Percentiles rank a stretch among this genome's conserved stretches.
Conservation (phyloP, 2,113 vertebrate genomes). For the Sardina pilchardus region DNA sequence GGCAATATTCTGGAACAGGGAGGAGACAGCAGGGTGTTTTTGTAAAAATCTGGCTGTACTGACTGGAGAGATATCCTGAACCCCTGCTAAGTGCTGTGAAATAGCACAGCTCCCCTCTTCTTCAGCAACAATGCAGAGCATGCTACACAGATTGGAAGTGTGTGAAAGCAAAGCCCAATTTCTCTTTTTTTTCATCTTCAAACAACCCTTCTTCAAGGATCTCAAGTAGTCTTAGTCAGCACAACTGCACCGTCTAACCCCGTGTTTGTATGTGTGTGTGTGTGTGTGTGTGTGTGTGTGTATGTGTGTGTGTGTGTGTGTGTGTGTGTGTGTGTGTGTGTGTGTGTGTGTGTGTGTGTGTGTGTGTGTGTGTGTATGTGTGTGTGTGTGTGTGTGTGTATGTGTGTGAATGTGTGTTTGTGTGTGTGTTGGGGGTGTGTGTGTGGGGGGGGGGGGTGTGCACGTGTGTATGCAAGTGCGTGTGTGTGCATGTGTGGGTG, state of each 20-base stretch:
- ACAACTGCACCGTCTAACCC: not conserved
- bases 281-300: not conserved
- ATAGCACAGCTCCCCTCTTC: not conserved
- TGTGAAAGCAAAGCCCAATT: not conserved
- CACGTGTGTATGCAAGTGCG: no score
- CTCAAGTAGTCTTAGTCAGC: constrained; percentile 9
- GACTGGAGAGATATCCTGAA: not conserved
- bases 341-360: not conserved
- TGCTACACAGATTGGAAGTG: not conserved
- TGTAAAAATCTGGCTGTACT: not conserved
- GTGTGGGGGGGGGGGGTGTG: no score
- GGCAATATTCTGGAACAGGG: not conserved
- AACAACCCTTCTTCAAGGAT: not conserved
- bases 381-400: not conserved
- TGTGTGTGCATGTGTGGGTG: not conserved
- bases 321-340: not conserved
- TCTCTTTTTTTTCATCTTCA: not conserved
- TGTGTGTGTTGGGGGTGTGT: not conserved
- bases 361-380: not conserved
- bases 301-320: not conserved
- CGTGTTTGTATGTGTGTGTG: not conserved
- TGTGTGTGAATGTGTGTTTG: not conserved
- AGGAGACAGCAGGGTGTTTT: not conserved
- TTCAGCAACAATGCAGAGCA: not conserved
- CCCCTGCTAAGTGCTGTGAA: constrained; percentile 7